Base-by-base conservation (phyloP, 2,888 invertebrate genomes). In the Drosophila silvestris region DNA sequence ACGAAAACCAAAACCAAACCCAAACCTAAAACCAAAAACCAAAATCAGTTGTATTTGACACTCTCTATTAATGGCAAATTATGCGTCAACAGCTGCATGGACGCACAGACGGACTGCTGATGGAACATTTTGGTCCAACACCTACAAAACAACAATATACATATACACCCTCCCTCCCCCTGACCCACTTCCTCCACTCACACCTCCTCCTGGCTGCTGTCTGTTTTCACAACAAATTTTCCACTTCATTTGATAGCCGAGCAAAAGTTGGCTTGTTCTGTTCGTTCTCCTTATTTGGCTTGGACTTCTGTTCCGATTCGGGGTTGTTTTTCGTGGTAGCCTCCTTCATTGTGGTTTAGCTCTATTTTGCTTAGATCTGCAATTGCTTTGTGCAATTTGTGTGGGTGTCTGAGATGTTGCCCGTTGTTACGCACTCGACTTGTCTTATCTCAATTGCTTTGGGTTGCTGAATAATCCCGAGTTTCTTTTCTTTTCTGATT, bases 201-300 rank as follows among this genome's bases (percentile, higher is more conserved):
- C 9, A 1, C 2, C 14, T 35, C 2, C 14, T 35, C 19, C 14
- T 35, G n/a, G n/a, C 54, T 56, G 26, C n/a, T 66, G 74, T 60
- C 62, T 82, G 72, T 85, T 81, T 78, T 75, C 75, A 80, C 82
- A 88, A 79, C 79, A 78, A 85, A 88, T 86, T 88, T 85, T 86
- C 88, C 83, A 88, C 85, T 78, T 85, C 88, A 86, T 88, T 88
- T 83, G 76, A 69, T 51, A 52, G 68, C 30, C 47, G 26, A 41
- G 30, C 50, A 37, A 26, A 26, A 28, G 14, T 57, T 44, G 16
- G 39, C 39, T 44, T 59, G 30, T 37, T 35, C 5, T 59, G 39
- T 28, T 70, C 62, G 44, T 52, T 59, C 54, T 12, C 28, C 14
- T n/a, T 62, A 30, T 39, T 57, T 35, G 51, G 35, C 54, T 63